Percentiles rank a stretch among this genome's conserved stretches.
Conservation (phyloP, 2,113 vertebrate genomes). For the Rhabdomys dilectus region DNA sequence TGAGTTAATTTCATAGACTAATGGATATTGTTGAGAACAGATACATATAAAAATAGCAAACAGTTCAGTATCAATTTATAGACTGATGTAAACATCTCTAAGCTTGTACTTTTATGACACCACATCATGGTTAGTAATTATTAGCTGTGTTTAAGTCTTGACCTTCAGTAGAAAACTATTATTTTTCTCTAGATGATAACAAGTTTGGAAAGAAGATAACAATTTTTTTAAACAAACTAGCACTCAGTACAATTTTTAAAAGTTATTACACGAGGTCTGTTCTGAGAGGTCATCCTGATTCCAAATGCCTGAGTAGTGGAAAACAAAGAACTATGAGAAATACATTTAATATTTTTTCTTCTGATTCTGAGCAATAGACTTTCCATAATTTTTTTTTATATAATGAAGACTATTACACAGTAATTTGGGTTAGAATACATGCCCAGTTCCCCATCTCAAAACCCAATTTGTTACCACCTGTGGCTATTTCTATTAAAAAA, state of each 20-base stretch:
- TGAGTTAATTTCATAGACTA: no score
- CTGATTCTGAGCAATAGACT: slow-evolving; percentile 80
- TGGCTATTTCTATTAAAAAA: slow-evolving; percentile 91
- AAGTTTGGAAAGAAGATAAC: slow-evolving; percentile 66
- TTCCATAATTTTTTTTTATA: slow-evolving; percentile 78
- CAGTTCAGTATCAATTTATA: slow-evolving; percentile 34
- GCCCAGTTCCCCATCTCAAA: slow-evolving; percentile 86
- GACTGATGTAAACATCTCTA: neutral
- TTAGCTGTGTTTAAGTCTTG: slow-evolving; percentile 70
- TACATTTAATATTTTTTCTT: slow-evolving; percentile 72
- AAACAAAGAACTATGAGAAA: slow-evolving; percentile 52
- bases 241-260: slow-evolving; percentile 63
- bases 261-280: slow-evolving; percentile 17
- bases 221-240: slow-evolving; percentile 61
- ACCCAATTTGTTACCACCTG: slow-evolving; percentile 90
- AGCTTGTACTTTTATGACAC: slow-evolving; percentile 16
- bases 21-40: neutral
- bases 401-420: slow-evolving; percentile 86
- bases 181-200: slow-evolving; percentile 69
- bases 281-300: slow-evolving; percentile 8
- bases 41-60: neutral
- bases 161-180: slow-evolving; percentile 67
- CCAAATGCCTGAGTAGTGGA: slow-evolving; percentile 45
- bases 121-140: slow-evolving; percentile 55
- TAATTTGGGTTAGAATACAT: slow-evolving; percentile 88